These are phyloP conservation scores for Rhabdomys pumilio DNA, from an alignment of 2,797 vertebrate species.

Conservation along the genomic window DNA sequence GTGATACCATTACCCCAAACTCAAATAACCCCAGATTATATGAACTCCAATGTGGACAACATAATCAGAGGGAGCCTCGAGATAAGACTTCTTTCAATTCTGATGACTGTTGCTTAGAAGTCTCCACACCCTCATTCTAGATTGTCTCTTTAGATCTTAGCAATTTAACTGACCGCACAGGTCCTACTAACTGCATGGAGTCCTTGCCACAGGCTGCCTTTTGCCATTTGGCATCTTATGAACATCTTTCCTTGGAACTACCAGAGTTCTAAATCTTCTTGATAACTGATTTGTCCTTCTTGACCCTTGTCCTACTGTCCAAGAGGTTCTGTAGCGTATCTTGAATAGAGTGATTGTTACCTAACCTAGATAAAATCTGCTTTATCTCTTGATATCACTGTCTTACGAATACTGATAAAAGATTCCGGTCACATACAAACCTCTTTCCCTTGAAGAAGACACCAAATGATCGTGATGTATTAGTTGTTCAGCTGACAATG, in stretches of 20 bases:
- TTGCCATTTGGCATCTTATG: constrained; percentile 15
- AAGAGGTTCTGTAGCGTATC: not conserved
- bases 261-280: not conserved
- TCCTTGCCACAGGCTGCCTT: not conserved
- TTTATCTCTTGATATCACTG: not conserved
- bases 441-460: constrained; percentile 2
- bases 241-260: constrained; percentile 8
- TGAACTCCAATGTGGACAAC: not conserved
- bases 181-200: not conserved
- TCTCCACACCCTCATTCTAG: not conserved
- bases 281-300: constrained; percentile 3
- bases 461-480: constrained; percentile 56
- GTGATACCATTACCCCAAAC: not conserved
- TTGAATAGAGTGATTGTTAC: not conserved
- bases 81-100: not conserved
- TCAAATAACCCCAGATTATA: not conserved
- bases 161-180: not conserved
- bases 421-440: constrained; percentile 39
- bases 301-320: constrained; percentile 43
- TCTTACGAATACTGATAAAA: not conserved
- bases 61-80: not conserved
- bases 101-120: not conserved
- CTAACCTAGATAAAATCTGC: not conserved
- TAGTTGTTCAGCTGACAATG: constrained; percentile 49
- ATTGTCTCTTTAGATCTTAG: constrained; percentile 11